Base-by-base conservation (phyloP, 2,797 vertebrate genomes). In the Crossoptilon crossoptilon region DNA sequence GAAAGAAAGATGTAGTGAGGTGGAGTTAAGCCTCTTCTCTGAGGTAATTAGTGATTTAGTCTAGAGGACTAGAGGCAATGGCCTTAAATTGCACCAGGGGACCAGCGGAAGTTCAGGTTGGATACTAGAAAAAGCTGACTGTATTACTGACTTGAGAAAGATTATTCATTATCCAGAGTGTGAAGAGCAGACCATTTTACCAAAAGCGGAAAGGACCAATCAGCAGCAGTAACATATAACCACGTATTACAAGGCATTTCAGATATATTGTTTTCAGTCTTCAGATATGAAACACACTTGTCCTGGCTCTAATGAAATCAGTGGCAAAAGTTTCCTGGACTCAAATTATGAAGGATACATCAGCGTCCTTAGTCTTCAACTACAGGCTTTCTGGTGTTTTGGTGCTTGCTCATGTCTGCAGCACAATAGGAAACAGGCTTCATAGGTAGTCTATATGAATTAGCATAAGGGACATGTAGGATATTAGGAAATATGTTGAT, bases 251-350 rank as follows among this genome's bases (percentile, higher is more conserved):
- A 83, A 68, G 4, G 14, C 62, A 6, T 7, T 68, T 14, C 39
- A 91, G 37, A 60, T 62, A 46, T n/a, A 64, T 69, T 3, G 22
- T 29, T 49, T 72, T 78, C 64, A 88, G 24, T 8, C 11, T 84
- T 72, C 63, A 49, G 21, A 72, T 49, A 9, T 48, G 43, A 78
- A 91, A 51, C 23, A 49, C 9, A 8, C 56, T 33, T 84, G 24
- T 84, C 91, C 41, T 87, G 49, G 37, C n/a, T 66, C 8, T 71
- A 91, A 84, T 90, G 19, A 93, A 87, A 64, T 70, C 11, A 82
- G 29, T 59, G 43, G 27, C 7, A 87, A 84, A 88, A 72, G 62
- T 69, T 31, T 81, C 43, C 23, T 70, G 39, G 33, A 64, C 9
- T 72, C 31, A 33, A 43, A 31, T 7, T 29, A 41, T 85, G 21